phyloP scores from a whole-genome alignment of 2,888 invertebrate species.

The Sympetrum striolatum region DNA sequence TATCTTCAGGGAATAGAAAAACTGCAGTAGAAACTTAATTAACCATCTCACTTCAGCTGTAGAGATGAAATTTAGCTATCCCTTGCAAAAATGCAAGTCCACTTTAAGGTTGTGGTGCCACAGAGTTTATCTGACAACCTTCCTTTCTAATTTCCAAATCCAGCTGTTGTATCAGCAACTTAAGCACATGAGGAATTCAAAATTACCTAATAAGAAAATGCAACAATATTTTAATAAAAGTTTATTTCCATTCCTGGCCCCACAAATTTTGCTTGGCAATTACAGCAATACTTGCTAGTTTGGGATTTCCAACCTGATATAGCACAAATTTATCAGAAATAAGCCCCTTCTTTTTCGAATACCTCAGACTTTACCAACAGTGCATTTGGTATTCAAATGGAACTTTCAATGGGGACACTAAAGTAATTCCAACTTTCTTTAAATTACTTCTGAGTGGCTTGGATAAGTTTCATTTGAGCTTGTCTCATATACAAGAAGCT shows the following conservation, averaged over 20 bases:
- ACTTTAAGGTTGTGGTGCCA: too few relatives aligned
- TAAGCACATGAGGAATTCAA: not conserved
- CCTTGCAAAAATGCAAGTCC: too few relatives aligned
- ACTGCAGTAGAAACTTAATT: slow-evolving; percentile 38
- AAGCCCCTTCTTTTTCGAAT: not conserved
- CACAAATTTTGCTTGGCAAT: slow-evolving; percentile 25
- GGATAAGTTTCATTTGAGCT: not conserved
- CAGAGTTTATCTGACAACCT: too few relatives aligned
- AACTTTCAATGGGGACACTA: not conserved
- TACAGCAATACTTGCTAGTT: not conserved
- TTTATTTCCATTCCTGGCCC: slow-evolving; percentile 35
- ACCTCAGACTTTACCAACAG: not conserved
- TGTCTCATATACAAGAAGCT: not conserved
- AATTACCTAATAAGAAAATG: not conserved
- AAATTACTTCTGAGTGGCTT: not conserved
- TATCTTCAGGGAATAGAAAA: not conserved
- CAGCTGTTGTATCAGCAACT: not conserved
- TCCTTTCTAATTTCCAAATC: not conserved
- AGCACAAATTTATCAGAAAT: not conserved
- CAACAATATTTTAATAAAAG: not conserved
- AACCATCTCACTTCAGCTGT: not conserved
- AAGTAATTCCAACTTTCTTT: not conserved
- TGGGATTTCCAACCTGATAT: not conserved
- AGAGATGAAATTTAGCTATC: not conserved
- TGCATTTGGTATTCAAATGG: not conserved